Conservation (phyloP, 2,113 vertebrate genomes). For the Dolichallabes microphthalmus region DNA sequence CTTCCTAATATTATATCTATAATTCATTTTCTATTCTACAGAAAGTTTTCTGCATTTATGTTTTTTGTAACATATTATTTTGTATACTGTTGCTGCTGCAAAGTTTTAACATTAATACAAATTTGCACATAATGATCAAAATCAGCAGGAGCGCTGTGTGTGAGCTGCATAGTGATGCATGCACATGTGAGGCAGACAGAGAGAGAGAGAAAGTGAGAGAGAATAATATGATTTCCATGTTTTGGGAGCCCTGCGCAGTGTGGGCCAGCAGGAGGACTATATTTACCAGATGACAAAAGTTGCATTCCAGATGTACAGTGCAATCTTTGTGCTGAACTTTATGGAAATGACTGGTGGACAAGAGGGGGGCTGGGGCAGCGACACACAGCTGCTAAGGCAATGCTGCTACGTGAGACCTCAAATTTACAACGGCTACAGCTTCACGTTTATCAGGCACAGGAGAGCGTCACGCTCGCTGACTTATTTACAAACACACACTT, state of each 20-base stretch:
- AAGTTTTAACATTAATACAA: background rate
- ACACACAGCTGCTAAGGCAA: slow-evolving; percentile 76
- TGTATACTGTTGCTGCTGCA: background rate
- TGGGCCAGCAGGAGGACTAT: slow-evolving; percentile 61
- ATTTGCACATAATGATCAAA: slow-evolving; percentile 20
- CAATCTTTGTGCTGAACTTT: slow-evolving; percentile 73
- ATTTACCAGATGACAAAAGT: slow-evolving; percentile 78
- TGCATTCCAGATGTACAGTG: slow-evolving; percentile 78
- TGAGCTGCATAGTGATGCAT: slow-evolving; percentile 29
- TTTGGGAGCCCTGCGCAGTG: slow-evolving; percentile 60
- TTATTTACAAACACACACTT: slow-evolving; percentile 33
- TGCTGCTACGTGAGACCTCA: slow-evolving; percentile 55
- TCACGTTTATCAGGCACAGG: slow-evolving; percentile 30
- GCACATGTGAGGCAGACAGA: slow-evolving; percentile 8
- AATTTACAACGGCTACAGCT: slow-evolving; percentile 39
- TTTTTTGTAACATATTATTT: background rate
- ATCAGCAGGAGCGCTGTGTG: slow-evolving; percentile 46
- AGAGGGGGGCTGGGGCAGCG: slow-evolving; percentile 56
- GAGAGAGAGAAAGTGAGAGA: slow-evolving; percentile 32
- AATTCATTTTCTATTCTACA: background rate
- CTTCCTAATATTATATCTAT: background rate
- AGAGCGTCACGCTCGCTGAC: slow-evolving; percentile 16
- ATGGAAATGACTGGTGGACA: slow-evolving; percentile 68
- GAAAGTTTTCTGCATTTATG: background rate
- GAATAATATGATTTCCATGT: slow-evolving; percentile 71